Conservation (phyloP, 92 coral and sea anemone genomes). For the Bergia sp. region DNA sequence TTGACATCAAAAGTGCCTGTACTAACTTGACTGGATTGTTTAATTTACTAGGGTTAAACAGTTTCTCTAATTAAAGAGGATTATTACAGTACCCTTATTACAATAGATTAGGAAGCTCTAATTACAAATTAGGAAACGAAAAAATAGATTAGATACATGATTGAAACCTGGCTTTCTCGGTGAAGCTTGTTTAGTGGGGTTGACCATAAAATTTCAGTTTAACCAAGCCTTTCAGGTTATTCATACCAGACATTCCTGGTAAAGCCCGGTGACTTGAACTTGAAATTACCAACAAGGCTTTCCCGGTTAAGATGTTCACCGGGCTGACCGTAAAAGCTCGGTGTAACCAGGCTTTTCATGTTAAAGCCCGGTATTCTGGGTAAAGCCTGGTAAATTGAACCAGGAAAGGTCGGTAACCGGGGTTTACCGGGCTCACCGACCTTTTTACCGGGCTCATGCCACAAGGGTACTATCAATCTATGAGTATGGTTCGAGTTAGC, state of each 20-base stretch:
- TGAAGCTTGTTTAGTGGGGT: background rate
- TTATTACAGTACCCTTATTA: too few species aligned
- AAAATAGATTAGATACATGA: background rate
- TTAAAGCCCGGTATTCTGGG: slow-evolving; percentile 26
- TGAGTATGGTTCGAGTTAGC: too few species aligned
- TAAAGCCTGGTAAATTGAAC: slow-evolving; percentile 3
- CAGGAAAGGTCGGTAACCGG: slow-evolving; percentile 25
- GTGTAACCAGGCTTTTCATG: too few species aligned
- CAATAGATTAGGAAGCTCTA: background rate
- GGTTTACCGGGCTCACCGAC: slow-evolving; percentile 33
- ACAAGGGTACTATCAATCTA: too few species aligned
- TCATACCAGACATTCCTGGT: slow-evolving; percentile 1
- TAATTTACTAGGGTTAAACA: too few species aligned
- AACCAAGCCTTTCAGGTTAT: slow-evolving; percentile 1
- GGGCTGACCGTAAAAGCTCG: background rate
- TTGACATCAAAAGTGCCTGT: too few species aligned
- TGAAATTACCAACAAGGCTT: background rate
- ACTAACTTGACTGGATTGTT: too few species aligned
- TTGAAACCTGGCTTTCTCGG: background rate
- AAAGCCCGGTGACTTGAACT: slow-evolving; percentile 5
- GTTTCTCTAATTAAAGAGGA: too few species aligned
- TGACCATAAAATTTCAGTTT: background rate
- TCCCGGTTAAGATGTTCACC: background rate
- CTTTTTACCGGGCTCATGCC: slow-evolving; percentile 23
- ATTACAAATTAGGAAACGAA: background rate